Conservation (phyloP, 1,140 invertebrate species). For the Acromyrmex echinatior region DNA sequence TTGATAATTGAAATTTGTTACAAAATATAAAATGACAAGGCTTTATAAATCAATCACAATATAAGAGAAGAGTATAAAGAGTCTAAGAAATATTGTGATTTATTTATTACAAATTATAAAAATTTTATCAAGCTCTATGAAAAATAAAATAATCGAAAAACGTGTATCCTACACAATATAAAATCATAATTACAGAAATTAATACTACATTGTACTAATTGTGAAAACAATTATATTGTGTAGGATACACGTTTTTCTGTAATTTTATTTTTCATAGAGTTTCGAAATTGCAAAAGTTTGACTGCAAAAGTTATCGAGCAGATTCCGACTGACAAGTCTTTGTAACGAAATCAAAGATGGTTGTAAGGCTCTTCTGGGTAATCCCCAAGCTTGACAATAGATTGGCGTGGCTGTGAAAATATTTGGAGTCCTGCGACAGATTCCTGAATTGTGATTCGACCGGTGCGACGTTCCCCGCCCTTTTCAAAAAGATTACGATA, state of each 20-base stretch:
- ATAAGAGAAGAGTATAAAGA: no score
- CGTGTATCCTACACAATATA: no score
- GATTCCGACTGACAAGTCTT: constrained; percentile 8
- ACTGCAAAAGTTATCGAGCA: background rate
- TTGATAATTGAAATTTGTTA: no score
- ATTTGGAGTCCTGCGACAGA: constrained; percentile 74
- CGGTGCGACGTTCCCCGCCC: constrained; percentile 59
- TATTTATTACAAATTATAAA: no score
- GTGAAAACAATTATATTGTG: no score
- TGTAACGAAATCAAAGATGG: constrained; percentile 10
- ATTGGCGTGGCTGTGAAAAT: constrained; percentile 79
- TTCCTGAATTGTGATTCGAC: constrained; percentile 64
- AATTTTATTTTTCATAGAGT: background rate
- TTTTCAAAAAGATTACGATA: constrained; percentile 68
- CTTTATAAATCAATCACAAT: background rate
- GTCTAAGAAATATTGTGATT: no score
- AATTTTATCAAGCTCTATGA: no score
- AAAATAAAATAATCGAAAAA: no score
- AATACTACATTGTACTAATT: no score
- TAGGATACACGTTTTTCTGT: background rate
- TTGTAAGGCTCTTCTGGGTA: constrained; percentile 43
- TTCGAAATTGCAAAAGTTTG: constrained; percentile 3
- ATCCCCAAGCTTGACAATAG: constrained; percentile 75
- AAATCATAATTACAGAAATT: no score
- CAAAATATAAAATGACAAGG: background rate